These are phyloP conservation scores for Microtus montanus DNA, from an alignment of 2,113 vertebrate genomes.

Conservation along the genomic window DNA sequence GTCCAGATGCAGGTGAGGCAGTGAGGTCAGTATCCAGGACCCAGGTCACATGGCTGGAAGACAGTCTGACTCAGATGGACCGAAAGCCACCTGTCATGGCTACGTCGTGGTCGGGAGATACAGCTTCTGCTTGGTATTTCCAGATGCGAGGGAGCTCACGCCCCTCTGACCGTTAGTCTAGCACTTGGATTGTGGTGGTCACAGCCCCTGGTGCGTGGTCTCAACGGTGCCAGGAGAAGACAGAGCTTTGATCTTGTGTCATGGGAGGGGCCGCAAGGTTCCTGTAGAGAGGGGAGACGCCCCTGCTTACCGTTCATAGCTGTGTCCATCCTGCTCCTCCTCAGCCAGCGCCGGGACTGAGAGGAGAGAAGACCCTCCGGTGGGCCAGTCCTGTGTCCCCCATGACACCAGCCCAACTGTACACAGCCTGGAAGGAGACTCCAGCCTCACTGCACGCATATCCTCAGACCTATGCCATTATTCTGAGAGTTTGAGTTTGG, in stretches of 20 bases:
- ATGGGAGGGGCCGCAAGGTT: too few species aligned
- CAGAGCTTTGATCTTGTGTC: neutral
- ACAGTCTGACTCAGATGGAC: neutral
- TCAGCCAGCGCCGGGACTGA: neutral
- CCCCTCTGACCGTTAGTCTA: accelerated
- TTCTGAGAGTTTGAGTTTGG: neutral
- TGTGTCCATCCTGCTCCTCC: neutral
- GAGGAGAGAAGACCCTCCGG: neutral
- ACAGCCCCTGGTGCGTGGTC: too few species aligned
- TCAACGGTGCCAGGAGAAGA: neutral
- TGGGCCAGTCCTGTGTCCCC: neutral
- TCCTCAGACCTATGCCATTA: neutral
- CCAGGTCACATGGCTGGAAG: neutral
- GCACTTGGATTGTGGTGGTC: neutral
- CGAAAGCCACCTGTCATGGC: neutral
- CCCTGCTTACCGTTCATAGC: neutral
- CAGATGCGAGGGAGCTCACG: neutral
- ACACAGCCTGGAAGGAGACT: neutral
- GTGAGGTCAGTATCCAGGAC: neutral
- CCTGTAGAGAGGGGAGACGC: accelerated
- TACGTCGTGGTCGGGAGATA: neutral
- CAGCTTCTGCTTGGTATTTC: neutral
- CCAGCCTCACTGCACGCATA: neutral
- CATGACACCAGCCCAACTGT: neutral
- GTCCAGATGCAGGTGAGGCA: neutral